A percentile compares a stretch with the other conserved stretches of the same genome.
phyloP scores from a whole-genome alignment of 2,888 invertebrate species.

The Nomada ruficornis region DNA sequence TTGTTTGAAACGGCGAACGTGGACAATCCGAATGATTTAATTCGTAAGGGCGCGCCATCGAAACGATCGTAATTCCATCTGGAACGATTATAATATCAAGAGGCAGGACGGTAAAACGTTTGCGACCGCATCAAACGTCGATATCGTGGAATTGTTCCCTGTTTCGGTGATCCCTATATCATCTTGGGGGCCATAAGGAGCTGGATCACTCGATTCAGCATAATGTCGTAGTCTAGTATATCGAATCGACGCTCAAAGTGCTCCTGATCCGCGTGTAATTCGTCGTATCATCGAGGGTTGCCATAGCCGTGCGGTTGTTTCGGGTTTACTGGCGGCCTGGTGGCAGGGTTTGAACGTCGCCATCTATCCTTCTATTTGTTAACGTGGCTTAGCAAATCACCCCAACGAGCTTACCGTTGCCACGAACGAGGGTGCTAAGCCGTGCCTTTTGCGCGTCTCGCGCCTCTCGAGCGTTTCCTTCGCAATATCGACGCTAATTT shows the following conservation, averaged over 20 bases:
- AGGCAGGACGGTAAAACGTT: neutral
- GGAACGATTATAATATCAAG: neutral
- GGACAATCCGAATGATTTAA: no score
- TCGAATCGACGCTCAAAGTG: constrained; percentile 81
- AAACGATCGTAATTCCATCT: neutral
- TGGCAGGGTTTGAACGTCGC: constrained; percentile 78
- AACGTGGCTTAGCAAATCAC: constrained; percentile 84
- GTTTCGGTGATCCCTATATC: constrained; percentile 24
- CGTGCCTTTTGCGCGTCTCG: constrained; percentile 74
- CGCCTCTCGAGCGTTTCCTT: constrained; percentile 49
- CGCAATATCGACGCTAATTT: constrained; percentile 67
- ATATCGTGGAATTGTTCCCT: constrained; percentile 16
- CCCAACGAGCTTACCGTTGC: constrained; percentile 82
- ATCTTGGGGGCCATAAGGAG: constrained; percentile 46
- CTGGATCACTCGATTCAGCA: constrained; percentile 25
- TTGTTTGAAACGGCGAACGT: no score
- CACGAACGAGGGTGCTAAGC: constrained; percentile 81
- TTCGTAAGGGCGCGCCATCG: no score
- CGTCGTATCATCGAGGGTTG: constrained; percentile 68
- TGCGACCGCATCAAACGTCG: neutral
- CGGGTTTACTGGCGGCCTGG: constrained; percentile 49
- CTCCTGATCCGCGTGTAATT: constrained; percentile 82
- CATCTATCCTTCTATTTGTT: constrained; percentile 84
- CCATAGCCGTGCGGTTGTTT: constrained; percentile 55
- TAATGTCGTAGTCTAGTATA: constrained; percentile 75